Percentiles rank a stretch among this genome's conserved stretches.
Conservation (phyloP, 2,113 vertebrate species). For the Heterochromis multidens region DNA sequence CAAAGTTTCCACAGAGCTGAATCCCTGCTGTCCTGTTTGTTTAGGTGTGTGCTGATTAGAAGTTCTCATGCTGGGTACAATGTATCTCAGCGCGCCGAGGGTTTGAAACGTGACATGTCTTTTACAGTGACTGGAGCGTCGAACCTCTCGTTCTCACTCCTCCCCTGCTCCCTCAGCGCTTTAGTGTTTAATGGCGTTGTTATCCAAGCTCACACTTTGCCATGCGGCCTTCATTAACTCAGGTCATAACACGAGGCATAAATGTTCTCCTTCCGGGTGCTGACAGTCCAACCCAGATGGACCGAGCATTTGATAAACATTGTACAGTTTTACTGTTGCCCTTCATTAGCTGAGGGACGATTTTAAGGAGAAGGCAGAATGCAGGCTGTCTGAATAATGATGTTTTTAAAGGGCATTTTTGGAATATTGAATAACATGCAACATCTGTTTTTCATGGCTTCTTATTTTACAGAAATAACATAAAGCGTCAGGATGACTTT, state of each 20-base stretch:
- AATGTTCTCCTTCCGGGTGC: constrained; percentile 67
- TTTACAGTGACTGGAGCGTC: constrained; percentile 63
- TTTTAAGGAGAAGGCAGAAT: constrained; percentile 46
- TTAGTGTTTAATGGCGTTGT: constrained; percentile 63
- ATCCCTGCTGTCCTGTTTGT: constrained; percentile 76
- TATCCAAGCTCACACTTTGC: constrained; percentile 43
- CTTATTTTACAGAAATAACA: constrained; percentile 72
- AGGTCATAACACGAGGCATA: constrained; percentile 64
- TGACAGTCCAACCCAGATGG: constrained; percentile 64
- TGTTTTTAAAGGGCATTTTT: constrained; percentile 68
- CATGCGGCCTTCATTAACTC: constrained; percentile 69
- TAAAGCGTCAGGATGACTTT: constrained; percentile 67
- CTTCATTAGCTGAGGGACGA: constrained; percentile 58
- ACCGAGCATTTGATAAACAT: constrained; percentile 63
- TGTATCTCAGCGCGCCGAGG: constrained; percentile 58
- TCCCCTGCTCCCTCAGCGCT: not conserved
- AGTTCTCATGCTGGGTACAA: constrained; percentile 76
- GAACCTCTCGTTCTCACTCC: constrained; percentile 17
- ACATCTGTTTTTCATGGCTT: constrained; percentile 74
- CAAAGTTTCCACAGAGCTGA: constrained; percentile 71
- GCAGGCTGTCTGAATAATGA: constrained; percentile 55
- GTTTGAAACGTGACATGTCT: constrained; percentile 70
- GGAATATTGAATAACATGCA: constrained; percentile 67
- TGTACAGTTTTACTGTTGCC: constrained; percentile 63
- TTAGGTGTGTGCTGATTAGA: constrained; percentile 81